These are phyloP conservation scores for Oxygymnocypris stewartii DNA, from an alignment of 2,113 vertebrate genomes.

Conservation along the genomic window DNA sequence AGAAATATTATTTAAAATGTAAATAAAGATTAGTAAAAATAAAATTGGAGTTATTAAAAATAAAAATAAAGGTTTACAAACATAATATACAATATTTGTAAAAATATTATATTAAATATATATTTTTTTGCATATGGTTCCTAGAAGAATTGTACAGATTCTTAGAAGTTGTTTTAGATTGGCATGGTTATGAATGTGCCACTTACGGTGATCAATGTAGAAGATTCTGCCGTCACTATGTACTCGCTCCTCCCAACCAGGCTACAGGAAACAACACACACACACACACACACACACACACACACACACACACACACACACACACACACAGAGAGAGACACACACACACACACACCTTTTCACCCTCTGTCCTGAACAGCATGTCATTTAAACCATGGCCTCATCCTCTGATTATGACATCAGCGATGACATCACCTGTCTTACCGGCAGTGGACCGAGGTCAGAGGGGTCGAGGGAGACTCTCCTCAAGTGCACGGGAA, in stretches of 20 bases:
- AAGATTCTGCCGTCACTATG: conserved; percentile 93
- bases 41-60: neutral
- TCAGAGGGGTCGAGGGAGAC: conserved; percentile 83
- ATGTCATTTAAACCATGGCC: neutral
- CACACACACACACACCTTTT: conserved; percentile 36
- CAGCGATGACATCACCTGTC: conserved; percentile 45
- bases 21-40: neutral
- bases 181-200: neutral
- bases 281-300: too few relatives aligned
- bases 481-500: conserved; percentile 79
- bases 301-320: too few relatives aligned
- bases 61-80: neutral
- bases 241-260: conserved; percentile 95
- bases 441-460: conserved; percentile 89
- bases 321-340: too few relatives aligned
- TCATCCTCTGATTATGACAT: neutral
- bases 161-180: neutral
- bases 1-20: neutral
- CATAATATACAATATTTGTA: neutral
- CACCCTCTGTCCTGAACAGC: neutral
- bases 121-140: neutral
- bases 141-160: neutral
- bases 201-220: conserved; percentile 97
- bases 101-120: neutral
- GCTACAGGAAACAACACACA: conserved; percentile 72